These are phyloP conservation scores for Drosophila burlai DNA, from an alignment of 1,140 invertebrate genomes.

Conservation along the genomic window DNA sequence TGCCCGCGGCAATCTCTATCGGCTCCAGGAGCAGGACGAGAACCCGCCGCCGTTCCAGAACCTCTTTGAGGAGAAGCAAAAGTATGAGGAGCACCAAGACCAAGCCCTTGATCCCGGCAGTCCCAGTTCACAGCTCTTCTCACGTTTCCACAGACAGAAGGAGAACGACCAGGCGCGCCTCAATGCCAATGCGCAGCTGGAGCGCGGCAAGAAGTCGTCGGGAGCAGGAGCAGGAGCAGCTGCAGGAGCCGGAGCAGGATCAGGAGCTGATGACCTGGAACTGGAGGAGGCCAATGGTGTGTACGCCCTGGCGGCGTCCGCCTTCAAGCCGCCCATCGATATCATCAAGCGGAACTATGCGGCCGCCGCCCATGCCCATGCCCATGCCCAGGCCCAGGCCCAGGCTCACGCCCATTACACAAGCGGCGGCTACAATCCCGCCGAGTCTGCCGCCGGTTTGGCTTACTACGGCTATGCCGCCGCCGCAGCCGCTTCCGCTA, in stretches of 20 bases:
- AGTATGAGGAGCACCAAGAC: constrained; percentile 61
- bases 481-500: constrained; percentile 58
- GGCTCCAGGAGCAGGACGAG: constrained; percentile 88
- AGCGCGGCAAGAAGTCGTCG: constrained; percentile 20
- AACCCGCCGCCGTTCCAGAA: constrained; percentile 94
- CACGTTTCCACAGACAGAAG: constrained; percentile 83
- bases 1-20: constrained; percentile 88
- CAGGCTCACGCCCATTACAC: constrained; percentile 52
- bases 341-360: constrained; percentile 86
- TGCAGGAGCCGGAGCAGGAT: not conserved
- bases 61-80: constrained; percentile 93
- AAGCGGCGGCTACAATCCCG: constrained; percentile 58
- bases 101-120: constrained; percentile 7
- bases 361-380: constrained; percentile 57
- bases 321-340: constrained; percentile 90
- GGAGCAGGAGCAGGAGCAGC: not conserved
- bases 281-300: constrained; percentile 53
- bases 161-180: constrained; percentile 83
- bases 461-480: constrained; percentile 73
- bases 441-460: constrained; percentile 51
- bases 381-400: constrained; percentile 15
- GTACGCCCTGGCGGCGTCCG: constrained; percentile 90
- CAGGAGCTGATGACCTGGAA: not conserved
- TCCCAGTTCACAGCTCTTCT: constrained; percentile 38
- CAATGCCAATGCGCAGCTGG: constrained; percentile 51